Conservation (phyloP, 2,888 invertebrate genomes). For the Caenorhabditis afra region DNA sequence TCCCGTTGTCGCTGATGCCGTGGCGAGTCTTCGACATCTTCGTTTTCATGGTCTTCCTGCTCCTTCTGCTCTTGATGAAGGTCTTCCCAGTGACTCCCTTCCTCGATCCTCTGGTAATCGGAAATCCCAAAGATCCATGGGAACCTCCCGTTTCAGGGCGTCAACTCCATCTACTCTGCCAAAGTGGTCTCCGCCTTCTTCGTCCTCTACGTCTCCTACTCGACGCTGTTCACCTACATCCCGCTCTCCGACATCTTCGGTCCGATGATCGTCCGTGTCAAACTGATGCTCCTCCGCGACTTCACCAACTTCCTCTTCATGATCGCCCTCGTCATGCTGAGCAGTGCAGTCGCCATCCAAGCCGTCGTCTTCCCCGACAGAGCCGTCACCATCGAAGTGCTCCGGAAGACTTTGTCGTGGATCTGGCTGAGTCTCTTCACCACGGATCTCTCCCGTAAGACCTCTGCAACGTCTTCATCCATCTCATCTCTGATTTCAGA, state of each 20-base stretch:
- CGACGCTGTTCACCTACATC: slow-evolving; percentile 82
- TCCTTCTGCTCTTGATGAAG: slow-evolving; percentile 66
- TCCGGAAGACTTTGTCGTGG: slow-evolving; percentile 81
- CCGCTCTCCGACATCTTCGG: slow-evolving; percentile 81
- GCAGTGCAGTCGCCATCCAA: slow-evolving; percentile 80
- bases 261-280: slow-evolving; percentile 82
- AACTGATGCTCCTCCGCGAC: slow-evolving; percentile 81
- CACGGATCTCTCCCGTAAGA: slow-evolving; percentile 79
- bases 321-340: slow-evolving; percentile 73
- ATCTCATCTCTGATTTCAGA: slow-evolving; percentile 33
- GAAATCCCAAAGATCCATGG: not conserved
- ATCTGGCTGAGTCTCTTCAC: slow-evolving; percentile 82
- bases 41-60: slow-evolving; percentile 63
- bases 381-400: slow-evolving; percentile 78
- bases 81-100: slow-evolving; percentile 57
- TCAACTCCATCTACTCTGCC: slow-evolving; percentile 65
- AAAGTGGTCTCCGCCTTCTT: slow-evolving; percentile 74
- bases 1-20: slow-evolving; percentile 64
- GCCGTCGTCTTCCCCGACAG: slow-evolving; percentile 82
- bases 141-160: slow-evolving; percentile 25
- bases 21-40: slow-evolving; percentile 72
- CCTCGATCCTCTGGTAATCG: slow-evolving; percentile 43
- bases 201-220: slow-evolving; percentile 82
- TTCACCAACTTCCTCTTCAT: slow-evolving; percentile 77
- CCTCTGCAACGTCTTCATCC: not conserved